Evolutionary conservation across 2,888 invertebrate species (phyloP).

Genomic region (Pseudococcus longispinus): DNA sequence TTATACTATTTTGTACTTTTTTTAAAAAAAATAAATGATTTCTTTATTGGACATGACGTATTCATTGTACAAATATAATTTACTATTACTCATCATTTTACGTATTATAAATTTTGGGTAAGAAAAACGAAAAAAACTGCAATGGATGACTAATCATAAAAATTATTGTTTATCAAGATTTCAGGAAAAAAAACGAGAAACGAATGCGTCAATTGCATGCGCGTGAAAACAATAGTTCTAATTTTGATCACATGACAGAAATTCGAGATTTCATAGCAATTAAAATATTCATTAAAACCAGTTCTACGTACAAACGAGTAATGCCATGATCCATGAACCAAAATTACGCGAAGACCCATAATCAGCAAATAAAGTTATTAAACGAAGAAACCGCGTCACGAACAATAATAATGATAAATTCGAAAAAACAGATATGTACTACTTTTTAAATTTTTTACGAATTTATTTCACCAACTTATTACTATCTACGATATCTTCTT

Average conservation of each 20-base stretch:
- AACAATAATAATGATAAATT: no score
- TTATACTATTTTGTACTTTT: conserved; percentile 17
- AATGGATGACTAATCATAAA: conserved; percentile 24
- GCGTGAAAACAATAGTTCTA: background rate
- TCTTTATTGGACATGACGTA: background rate
- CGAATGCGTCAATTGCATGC: background rate
- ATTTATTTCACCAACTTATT: no score
- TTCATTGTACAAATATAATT: background rate
- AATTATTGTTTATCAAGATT: background rate
- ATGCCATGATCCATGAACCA: background rate
- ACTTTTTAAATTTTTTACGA: no score
- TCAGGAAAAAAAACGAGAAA: background rate
- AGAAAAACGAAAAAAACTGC: background rate
- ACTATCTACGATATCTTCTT: no score
- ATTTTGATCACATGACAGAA: background rate
- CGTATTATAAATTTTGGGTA: background rate
- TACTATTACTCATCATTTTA: no score
- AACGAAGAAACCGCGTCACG: background rate
- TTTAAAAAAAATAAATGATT: conserved; percentile 9
- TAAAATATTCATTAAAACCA: background rate
- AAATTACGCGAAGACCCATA: background rate
- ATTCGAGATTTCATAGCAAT: background rate
- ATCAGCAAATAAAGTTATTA: background rate
- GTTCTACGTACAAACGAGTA: background rate
- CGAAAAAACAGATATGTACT: no score